These are phyloP conservation scores for Gambelia wislizenii DNA, from an alignment of 2,797 vertebrate genomes.

Conservation along the genomic window DNA sequence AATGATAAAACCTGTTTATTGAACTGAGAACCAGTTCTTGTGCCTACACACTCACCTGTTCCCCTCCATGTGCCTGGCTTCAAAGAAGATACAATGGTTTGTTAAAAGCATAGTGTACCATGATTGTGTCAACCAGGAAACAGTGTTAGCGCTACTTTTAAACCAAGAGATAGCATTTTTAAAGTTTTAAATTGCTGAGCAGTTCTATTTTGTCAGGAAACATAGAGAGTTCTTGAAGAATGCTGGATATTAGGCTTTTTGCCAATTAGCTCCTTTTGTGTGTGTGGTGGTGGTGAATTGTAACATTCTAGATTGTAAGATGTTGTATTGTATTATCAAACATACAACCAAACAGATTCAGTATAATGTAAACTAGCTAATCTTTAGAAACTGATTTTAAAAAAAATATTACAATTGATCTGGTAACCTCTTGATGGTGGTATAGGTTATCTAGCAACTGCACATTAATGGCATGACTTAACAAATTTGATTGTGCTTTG, in stretches of 20 bases:
- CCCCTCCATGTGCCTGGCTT: not conserved
- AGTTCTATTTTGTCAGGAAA: not conserved
- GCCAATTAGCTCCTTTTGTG: not conserved
- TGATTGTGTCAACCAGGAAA: not conserved
- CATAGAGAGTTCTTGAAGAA: not conserved
- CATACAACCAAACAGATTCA: not conserved
- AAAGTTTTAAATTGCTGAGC: not conserved
- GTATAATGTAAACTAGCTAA: not conserved
- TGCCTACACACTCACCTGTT: not conserved
- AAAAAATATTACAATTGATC: not conserved
- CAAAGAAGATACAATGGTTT: not conserved
- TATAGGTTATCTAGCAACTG: not conserved
- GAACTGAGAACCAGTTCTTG: not conserved
- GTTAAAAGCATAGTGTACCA: not conserved
- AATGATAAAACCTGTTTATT: not conserved
- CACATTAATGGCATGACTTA: slow-evolving; percentile 18
- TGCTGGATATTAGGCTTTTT: not conserved
- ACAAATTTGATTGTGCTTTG: not conserved
- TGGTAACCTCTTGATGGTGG: not conserved
- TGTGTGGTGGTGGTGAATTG: no score
- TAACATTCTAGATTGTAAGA: no score
- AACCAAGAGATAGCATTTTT: not conserved
- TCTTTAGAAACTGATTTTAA: not conserved
- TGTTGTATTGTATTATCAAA: no score
- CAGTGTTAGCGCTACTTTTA: not conserved